Base-by-base conservation (phyloP, 1,140 invertebrate species). In the Laodelphax striatellus region DNA sequence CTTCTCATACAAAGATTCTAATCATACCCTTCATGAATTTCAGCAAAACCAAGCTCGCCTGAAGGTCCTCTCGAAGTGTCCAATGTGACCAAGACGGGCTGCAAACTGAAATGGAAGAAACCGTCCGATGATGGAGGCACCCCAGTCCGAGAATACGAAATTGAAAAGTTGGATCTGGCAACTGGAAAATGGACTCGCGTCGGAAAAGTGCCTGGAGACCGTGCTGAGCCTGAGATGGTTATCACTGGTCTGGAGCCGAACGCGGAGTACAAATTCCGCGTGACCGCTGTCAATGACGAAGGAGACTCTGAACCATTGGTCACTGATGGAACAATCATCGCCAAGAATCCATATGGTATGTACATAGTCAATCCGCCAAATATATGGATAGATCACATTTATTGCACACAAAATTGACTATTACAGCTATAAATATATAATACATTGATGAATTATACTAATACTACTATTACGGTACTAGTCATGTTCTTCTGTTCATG, bases 301-400 rank as follows among this genome's bases (percentile, higher is more conserved):
- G 96, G 96, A 34, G 91, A 95, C 67, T 96, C 94, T 6, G 94
- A 97, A 65, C 94, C 94, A 6, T 75, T 99, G 24, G 85, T 86
- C 46, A 88, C 93, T 34, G 84, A 91, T 28, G 82, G 82, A 24
- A 82, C 87, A 21, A 88, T 88, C 38, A 76, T 94, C 16, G 96
- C 96, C 58, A 98, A 97, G 76, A 96, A 99, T 86, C 95, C 96
- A 52, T 99, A 85, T 72, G 94, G 92, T 90, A 79, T 81, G 77
- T 73, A 60, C 46, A 57, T 43, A 16, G 34, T 9, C 2, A 28
- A 28, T 28, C n/a, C n/a, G n/a, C n/a, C n/a, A n/a, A n/a, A n/a
- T n/a, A n/a, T n/a, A n/a, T n/a, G n/a, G n/a, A n/a, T n/a, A n/a
- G n/a, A n/a, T n/a, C n/a, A n/a, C n/a, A n/a, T n/a, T n/a, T n/a